Percentiles rank a stretch among this genome's conserved stretches.
These are phyloP conservation scores for Microcebus ravelobensis DNA, from an alignment of 2,113 vertebrate species.

Conservation along the genomic window DNA sequence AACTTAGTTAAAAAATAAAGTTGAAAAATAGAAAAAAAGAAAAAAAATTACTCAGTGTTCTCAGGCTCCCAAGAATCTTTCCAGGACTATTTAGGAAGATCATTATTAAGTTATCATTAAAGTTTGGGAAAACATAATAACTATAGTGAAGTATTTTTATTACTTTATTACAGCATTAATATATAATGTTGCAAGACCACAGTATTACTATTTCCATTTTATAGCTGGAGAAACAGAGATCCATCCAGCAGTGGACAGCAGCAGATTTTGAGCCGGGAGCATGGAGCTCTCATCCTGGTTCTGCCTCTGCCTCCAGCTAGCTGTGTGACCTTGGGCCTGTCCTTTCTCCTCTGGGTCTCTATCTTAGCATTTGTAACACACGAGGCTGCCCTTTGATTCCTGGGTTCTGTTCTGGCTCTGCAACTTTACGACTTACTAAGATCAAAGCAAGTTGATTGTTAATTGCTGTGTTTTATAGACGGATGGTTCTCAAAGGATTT, in stretches of 20 bases:
- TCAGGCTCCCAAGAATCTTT: not conserved
- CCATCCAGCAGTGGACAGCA: not conserved
- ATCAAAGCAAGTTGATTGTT: constrained; percentile 33
- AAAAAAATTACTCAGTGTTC: not conserved
- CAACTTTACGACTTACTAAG: not conserved
- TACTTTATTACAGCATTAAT: not conserved
- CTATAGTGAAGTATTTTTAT: not conserved
- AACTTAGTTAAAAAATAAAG: too few species aligned
- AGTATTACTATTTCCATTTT: not conserved
- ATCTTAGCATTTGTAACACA: not conserved
- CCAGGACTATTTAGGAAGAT: not conserved
- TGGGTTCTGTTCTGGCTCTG: not conserved
- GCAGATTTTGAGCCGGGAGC: not conserved
- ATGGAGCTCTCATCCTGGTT: not conserved
- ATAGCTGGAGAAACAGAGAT: not conserved
- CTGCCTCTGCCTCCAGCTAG: not conserved
- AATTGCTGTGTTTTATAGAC: constrained; percentile 15
- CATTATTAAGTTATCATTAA: not conserved
- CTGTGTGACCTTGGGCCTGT: not conserved
- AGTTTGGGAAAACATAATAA: not conserved
- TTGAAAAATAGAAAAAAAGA: not conserved
- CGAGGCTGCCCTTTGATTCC: not conserved
- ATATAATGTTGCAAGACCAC: not conserved
- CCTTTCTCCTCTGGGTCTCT: not conserved
- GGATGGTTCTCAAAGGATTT: not conserved